Conservation (phyloP, 1,140 invertebrate species). For the Neuroterus valhalla region DNA sequence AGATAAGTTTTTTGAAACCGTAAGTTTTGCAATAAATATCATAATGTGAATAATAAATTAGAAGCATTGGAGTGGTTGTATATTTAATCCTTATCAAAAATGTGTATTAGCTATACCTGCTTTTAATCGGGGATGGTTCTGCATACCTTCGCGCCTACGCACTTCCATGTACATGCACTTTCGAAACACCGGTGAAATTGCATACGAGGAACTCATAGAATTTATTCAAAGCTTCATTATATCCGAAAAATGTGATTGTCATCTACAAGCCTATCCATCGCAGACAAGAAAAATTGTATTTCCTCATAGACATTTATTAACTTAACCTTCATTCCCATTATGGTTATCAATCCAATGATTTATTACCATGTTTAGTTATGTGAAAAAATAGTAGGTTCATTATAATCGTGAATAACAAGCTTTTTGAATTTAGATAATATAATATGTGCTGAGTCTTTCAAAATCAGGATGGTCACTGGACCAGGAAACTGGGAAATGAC, state of each 20-base stretch:
- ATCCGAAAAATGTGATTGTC: conserved; percentile 25
- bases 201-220: conserved; percentile 23
- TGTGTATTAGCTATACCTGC: neutral
- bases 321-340: conserved; percentile 21
- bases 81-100: no score
- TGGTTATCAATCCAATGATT: conserved; percentile 20
- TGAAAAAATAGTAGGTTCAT: neutral
- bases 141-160: conserved; percentile 26
- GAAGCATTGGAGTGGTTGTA: no score
- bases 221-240: conserved; percentile 31
- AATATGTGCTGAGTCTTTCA: neutral
- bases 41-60: no score
- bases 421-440: neutral
- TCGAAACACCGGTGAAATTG: conserved; percentile 9
- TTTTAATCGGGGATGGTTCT: conserved; percentile 6
- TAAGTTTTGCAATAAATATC: no score
- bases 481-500: no score
- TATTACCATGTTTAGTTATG: conserved; percentile 11
- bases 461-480: no score
- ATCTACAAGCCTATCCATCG: conserved; percentile 22
- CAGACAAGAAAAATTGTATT: conserved; percentile 7
- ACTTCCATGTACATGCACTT: neutral
- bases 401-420: no score
- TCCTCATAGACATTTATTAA: conserved; percentile 24
- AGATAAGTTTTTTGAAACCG: no score